phyloP scores from a whole-genome alignment of 2,113 vertebrate genomes.

The Reinhardtius hippoglossoides region DNA sequence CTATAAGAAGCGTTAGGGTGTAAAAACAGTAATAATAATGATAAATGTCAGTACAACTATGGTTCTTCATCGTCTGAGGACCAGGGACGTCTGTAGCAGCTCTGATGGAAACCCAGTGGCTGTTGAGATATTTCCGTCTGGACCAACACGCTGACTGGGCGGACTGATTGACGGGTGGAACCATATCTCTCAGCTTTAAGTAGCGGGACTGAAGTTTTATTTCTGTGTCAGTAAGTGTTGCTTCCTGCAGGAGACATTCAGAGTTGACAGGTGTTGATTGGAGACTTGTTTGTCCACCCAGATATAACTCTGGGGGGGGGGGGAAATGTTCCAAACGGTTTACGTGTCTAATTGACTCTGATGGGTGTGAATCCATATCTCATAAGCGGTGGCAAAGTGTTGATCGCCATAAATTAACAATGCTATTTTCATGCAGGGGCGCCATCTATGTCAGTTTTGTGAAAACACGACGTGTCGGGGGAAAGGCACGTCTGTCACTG shows the following conservation, averaged over 20 bases:
- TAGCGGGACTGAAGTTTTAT: not conserved
- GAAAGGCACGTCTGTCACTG: not conserved
- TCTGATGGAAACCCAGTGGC: too few relatives aligned
- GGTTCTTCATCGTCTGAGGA: too few relatives aligned
- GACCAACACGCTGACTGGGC: too few relatives aligned
- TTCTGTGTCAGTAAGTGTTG: not conserved
- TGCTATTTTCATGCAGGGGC: not conserved
- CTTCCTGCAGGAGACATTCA: not conserved
- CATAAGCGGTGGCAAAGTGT: not conserved
- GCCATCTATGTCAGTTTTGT: not conserved
- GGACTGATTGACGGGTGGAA: too few relatives aligned
- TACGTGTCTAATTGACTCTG: slow-evolving; percentile 11
- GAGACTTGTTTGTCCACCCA: not conserved
- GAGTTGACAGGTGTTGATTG: slow-evolving; percentile 27
- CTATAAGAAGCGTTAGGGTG: too few relatives aligned
- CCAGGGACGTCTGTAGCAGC: too few relatives aligned
- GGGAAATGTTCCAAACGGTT: not conserved
- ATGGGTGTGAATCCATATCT: slow-evolving; percentile 28
- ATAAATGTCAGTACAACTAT: too few relatives aligned
- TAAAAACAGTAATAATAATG: too few relatives aligned
- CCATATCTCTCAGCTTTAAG: too few relatives aligned
- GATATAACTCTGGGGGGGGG: not conserved
- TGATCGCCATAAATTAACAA: not conserved
- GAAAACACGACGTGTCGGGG: not conserved
- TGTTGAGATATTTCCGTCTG: too few relatives aligned